phyloP scores from a whole-genome alignment of 2,113 vertebrate species.

The Ceratotherium simum region DNA sequence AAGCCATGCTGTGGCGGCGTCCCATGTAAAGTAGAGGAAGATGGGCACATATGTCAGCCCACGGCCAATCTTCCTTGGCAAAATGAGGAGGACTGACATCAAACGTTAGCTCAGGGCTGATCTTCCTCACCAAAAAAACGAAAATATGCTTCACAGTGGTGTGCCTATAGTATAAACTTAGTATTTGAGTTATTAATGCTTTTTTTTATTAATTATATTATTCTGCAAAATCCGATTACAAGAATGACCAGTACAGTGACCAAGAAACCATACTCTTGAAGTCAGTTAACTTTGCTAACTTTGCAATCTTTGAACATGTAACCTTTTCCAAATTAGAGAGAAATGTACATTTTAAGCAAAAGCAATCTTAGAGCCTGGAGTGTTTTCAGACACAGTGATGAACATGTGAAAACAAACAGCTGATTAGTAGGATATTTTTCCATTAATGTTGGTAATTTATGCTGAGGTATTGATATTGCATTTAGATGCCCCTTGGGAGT shows the following conservation, averaged over 20 bases:
- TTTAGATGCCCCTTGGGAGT: background rate
- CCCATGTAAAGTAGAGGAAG: too few species aligned
- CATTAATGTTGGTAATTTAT: background rate
- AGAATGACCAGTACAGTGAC: background rate
- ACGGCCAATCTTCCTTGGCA: too few species aligned
- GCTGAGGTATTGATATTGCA: background rate
- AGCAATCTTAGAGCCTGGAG: background rate
- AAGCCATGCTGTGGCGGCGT: too few species aligned
- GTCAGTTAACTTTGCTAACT: background rate
- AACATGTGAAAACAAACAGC: background rate
- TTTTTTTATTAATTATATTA: background rate
- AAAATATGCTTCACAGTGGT: background rate
- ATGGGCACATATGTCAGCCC: too few species aligned
- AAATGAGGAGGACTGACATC: too few species aligned
- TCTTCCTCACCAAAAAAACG: too few species aligned
- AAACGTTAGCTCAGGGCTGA: too few species aligned
- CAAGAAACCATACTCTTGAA: background rate
- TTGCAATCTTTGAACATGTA: constrained; percentile 24
- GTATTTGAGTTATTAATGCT: constrained; percentile 6
- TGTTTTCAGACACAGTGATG: background rate
- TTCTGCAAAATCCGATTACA: background rate
- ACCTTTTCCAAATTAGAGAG: constrained; percentile 1
- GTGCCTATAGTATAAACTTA: background rate
- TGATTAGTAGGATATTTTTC: background rate
- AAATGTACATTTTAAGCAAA: constrained; percentile 25